A percentile compares a stretch with the other conserved stretches of the same genome.
Evolutionary conservation across 2,888 invertebrate species (phyloP).

Genomic region (Macrophya annulata): DNA sequence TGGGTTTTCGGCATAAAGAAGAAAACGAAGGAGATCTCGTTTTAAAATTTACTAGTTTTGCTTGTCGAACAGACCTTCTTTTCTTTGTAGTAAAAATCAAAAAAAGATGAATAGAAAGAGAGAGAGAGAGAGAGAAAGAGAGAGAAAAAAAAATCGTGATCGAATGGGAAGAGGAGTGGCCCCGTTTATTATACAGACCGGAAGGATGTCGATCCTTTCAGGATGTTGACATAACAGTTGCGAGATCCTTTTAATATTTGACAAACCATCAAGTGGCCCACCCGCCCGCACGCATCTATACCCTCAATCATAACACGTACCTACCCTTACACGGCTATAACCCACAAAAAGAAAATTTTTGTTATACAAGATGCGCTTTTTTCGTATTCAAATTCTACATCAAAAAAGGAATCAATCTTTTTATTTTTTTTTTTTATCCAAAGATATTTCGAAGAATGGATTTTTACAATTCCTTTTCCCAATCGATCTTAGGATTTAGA

Average conservation of each 20-base stretch:
- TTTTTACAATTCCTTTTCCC: too few relatives aligned
- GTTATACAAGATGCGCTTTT: not conserved
- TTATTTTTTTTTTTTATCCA: too few relatives aligned
- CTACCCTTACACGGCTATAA: not conserved
- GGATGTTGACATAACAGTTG: slow-evolving; percentile 69
- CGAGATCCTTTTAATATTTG: slow-evolving; percentile 70
- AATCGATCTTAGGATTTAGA: too few relatives aligned
- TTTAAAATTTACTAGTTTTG: not conserved
- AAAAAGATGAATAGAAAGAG: too few relatives aligned
- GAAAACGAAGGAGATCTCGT: not conserved
- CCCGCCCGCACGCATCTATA: slow-evolving; percentile 6
- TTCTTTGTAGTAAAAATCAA: not conserved
- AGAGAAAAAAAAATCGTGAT: not conserved
- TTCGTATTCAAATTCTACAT: too few relatives aligned
- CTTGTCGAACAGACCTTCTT: not conserved
- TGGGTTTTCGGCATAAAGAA: not conserved
- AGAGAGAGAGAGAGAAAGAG: too few relatives aligned
- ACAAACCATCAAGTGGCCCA: slow-evolving; percentile 34
- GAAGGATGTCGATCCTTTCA: slow-evolving; percentile 66
- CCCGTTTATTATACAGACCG: slow-evolving; percentile 58
- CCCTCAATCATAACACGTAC: not conserved
- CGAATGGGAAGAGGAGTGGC: slow-evolving; percentile 16
- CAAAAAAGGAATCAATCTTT: too few relatives aligned
- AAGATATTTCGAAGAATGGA: too few relatives aligned
- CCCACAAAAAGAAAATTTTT: not conserved